These are phyloP conservation scores for Mnemiopsis leidyi DNA, from an alignment of 37 sponge, comb jelly and placozoan genomes.

Conservation along the genomic window DNA sequence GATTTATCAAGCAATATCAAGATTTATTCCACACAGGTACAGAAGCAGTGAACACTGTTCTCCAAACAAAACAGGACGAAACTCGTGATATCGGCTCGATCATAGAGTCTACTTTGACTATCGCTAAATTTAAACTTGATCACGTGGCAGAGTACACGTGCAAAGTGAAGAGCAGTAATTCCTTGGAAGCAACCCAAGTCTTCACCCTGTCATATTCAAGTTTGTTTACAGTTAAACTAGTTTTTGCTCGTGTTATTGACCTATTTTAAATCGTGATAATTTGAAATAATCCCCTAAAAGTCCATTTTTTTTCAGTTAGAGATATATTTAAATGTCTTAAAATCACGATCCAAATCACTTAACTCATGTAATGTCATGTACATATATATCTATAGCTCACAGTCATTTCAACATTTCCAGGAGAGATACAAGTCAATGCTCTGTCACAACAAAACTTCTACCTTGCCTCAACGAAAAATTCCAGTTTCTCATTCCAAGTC, in stretches of 20 bases:
- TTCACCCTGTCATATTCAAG: background rate
- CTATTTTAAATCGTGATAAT: too few species aligned
- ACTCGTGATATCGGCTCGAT: background rate
- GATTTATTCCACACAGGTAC: too few species aligned
- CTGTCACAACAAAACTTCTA: background rate
- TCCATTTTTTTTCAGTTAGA: too few species aligned
- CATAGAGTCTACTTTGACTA: constrained; percentile 1
- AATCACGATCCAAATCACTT: too few species aligned
- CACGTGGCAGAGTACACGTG: background rate
- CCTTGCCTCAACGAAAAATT: background rate
- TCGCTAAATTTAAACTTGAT: background rate
- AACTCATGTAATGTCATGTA: too few species aligned
- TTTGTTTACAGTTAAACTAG: too few species aligned
- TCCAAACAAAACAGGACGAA: background rate
- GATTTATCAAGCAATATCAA: too few species aligned
- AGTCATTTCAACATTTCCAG: too few species aligned
- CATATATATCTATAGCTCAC: too few species aligned
- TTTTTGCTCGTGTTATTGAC: too few species aligned
- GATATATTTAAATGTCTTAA: too few species aligned
- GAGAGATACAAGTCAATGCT: background rate
- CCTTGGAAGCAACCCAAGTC: background rate
- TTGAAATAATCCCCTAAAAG: too few species aligned
- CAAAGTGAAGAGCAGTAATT: background rate
- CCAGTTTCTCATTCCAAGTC: background rate
- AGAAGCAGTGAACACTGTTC: background rate